Evolutionary conservation across 2,113 vertebrate species (phyloP).

Genomic region (Neolamprologus devosi): DNA sequence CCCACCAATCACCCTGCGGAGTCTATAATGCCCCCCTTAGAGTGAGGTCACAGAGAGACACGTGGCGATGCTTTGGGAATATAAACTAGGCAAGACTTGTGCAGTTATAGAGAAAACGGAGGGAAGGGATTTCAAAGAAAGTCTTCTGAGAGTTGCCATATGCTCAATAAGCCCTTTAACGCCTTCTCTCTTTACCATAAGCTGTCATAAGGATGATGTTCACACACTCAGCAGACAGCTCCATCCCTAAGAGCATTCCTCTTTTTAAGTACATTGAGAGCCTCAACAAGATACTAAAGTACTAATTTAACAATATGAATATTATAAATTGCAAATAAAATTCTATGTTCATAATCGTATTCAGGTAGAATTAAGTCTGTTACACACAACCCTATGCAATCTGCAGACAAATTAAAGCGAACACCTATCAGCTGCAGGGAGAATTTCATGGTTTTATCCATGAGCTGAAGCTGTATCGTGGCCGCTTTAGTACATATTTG

Average conservation of each 20-base stretch:
- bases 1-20: constrained; percentile 51
- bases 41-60: constrained; percentile 27
- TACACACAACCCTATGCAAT: neutral
- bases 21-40: constrained; percentile 53
- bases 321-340: neutral
- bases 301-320: neutral
- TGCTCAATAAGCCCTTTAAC: constrained; percentile 49
- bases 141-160: constrained; percentile 42
- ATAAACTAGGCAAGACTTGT: constrained; percentile 36
- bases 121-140: constrained; percentile 38
- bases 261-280: neutral
- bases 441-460: neutral
- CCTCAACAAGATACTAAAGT: neutral
- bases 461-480: neutral
- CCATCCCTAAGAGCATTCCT: neutral
- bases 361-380: neutral
- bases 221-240: neutral
- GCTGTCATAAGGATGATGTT: constrained; percentile 2
- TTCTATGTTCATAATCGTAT: neutral
- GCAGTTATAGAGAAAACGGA: neutral
- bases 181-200: constrained; percentile 35
- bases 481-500: neutral
- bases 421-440: neutral
- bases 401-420: neutral
- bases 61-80: constrained; percentile 34